phyloP scores from a whole-genome alignment of 2,888 invertebrate genomes.

The Drosophila anceps region DNA sequence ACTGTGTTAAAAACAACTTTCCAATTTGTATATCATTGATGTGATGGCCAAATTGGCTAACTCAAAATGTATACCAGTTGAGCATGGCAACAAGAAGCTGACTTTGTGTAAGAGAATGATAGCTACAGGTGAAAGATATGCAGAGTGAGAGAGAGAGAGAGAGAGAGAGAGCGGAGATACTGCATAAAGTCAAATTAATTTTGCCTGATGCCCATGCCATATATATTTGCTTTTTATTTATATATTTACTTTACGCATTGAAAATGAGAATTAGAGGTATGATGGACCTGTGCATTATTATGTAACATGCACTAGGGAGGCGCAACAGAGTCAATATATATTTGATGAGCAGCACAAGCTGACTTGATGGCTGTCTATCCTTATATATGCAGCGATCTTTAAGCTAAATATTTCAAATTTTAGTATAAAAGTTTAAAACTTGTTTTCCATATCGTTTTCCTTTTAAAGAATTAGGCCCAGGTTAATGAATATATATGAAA shows the following conservation, averaged over 20 bases:
- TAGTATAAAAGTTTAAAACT: too few relatives aligned
- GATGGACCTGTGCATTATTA: background rate
- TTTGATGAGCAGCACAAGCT: background rate
- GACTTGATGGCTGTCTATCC: too few relatives aligned
- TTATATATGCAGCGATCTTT: too few relatives aligned
- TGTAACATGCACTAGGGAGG: background rate
- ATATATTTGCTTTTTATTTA: background rate
- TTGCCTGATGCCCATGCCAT: background rate
- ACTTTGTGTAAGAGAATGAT: conserved; percentile 2
- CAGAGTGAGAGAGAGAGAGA: background rate
- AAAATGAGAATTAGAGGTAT: background rate
- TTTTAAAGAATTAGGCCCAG: too few relatives aligned
- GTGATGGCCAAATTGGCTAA: conserved; percentile 11
- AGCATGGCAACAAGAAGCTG: background rate
- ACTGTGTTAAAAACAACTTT: conserved; percentile 1
- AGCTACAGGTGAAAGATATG: background rate
- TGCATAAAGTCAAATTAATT: conserved; percentile 3
- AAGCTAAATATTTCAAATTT: too few relatives aligned
- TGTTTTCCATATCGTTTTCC: too few relatives aligned
- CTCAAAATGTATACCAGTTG: conserved; percentile 2
- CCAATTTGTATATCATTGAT: background rate
- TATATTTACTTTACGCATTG: conserved; percentile 1
- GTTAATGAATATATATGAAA: too few relatives aligned
- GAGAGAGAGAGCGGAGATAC: background rate
- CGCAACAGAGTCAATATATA: background rate